These are phyloP conservation scores for Euproctis similis DNA, from an alignment of 2,888 invertebrate genomes.

Conservation along the genomic window DNA sequence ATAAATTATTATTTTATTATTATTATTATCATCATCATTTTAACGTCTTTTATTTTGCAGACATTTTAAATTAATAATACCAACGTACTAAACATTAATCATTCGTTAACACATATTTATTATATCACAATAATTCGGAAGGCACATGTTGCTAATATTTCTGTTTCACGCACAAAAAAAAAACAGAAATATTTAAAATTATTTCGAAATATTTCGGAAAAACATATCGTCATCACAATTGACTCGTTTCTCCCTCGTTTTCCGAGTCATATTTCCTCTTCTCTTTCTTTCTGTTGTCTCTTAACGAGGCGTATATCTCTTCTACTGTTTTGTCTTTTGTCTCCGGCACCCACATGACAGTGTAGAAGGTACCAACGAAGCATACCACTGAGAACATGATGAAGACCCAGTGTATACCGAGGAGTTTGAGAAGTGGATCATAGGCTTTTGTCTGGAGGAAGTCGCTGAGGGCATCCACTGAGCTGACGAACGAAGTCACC, in stretches of 20 bases:
- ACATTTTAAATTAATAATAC: conserved; percentile 42
- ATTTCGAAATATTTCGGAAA: no score
- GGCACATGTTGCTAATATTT: conserved; percentile 11
- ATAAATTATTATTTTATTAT: conserved; percentile 6
- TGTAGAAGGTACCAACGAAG: conserved; percentile 60
- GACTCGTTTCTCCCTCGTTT: conserved; percentile 46
- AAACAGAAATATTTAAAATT: no score
- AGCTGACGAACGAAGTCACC: conserved; percentile 64
- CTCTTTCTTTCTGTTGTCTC: conserved; percentile 52
- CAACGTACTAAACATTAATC: conserved; percentile 27
- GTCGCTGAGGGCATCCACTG: conserved; percentile 59
- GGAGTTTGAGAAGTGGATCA: conserved; percentile 57
- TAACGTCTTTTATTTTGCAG: conserved; percentile 21
- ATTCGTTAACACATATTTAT: conserved; percentile 28
- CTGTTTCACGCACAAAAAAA: no score
- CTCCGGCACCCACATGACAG: conserved; percentile 63
- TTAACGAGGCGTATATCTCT: conserved; percentile 58
- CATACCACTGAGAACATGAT: conserved; percentile 62
- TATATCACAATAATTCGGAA: conserved; percentile 41
- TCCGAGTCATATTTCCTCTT: conserved; percentile 53
- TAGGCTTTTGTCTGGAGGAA: conserved; percentile 67
- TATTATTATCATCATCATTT: conserved; percentile 24
- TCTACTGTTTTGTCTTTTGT: conserved; percentile 60
- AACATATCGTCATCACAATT: conserved; percentile 53
- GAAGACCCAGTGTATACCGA: conserved; percentile 70